phyloP scores from a whole-genome alignment of 1,140 invertebrate genomes.

The Mizuhopecten yessoensis region DNA sequence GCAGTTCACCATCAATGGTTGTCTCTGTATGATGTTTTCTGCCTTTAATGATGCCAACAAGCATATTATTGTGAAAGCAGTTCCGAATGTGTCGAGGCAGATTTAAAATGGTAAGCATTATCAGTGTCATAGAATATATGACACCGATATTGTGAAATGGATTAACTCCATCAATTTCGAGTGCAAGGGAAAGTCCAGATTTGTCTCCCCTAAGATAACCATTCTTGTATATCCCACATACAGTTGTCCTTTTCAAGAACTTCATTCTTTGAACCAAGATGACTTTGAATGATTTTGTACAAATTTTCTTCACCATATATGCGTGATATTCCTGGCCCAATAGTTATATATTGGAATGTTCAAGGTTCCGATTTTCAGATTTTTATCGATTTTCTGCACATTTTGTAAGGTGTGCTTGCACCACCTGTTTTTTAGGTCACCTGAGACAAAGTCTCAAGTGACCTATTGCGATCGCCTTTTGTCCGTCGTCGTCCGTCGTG shows the following conservation, averaged over 20 bases:
- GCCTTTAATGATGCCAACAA: neutral
- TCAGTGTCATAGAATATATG: neutral
- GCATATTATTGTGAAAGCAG: neutral
- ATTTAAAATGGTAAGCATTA: neutral
- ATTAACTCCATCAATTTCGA: neutral
- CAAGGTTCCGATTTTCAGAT: neutral
- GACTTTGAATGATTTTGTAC: too few species aligned
- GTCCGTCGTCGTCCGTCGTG: too few species aligned
- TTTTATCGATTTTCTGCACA: too few species aligned
- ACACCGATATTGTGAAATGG: neutral
- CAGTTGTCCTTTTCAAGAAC: neutral
- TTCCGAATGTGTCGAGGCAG: neutral
- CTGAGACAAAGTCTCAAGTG: too few species aligned
- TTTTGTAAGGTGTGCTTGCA: too few species aligned
- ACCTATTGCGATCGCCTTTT: too few species aligned
- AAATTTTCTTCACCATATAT: too few species aligned
- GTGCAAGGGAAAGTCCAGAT: neutral
- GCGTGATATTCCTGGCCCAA: neutral
- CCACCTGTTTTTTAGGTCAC: neutral
- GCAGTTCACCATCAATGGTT: neutral
- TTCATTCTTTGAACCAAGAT: too few species aligned
- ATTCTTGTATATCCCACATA: neutral
- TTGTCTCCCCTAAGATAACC: neutral
- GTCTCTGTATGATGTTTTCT: neutral
- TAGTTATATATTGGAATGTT: neutral